A percentile compares a stretch with the other conserved stretches of the same genome.
phyloP scores from a whole-genome alignment of 2,888 invertebrate genomes.

The Cataglyphis albicans region DNA sequence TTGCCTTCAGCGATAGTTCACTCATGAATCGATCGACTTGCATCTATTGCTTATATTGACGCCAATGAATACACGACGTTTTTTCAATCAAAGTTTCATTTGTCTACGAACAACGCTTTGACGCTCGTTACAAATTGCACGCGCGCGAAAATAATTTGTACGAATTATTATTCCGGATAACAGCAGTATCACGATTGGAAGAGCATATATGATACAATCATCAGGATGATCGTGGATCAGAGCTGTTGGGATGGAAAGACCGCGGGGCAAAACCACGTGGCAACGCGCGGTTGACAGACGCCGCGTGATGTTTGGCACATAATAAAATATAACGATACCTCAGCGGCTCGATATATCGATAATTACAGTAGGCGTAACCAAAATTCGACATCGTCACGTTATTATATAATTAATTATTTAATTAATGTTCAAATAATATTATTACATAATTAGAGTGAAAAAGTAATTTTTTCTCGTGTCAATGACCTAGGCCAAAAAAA shows the following conservation, averaged over 20 bases:
- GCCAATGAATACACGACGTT: conserved; percentile 12
- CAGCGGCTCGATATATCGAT: not conserved
- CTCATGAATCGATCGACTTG: conserved; percentile 19
- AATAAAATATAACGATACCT: not conserved
- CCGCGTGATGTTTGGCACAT: not conserved
- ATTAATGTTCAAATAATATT: not conserved
- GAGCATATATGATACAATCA: not conserved
- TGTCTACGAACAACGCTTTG: not conserved
- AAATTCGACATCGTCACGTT: not conserved
- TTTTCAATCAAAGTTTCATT: not conserved
- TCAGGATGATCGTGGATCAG: not conserved
- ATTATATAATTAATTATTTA: not conserved
- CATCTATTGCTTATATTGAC: conserved; percentile 29
- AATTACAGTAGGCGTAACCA: conserved; percentile 14
- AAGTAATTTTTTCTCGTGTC: not conserved
- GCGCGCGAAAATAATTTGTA: conserved; percentile 2
- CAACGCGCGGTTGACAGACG: not conserved
- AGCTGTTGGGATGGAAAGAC: not conserved
- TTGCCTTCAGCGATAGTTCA: not conserved
- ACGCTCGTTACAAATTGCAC: not conserved
- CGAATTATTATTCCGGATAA: not conserved
- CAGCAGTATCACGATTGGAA: not conserved
- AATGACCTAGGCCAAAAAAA: not conserved
- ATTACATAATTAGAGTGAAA: not conserved
- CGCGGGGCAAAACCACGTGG: conserved; percentile 24